Evolutionary conservation across 2,888 invertebrate species (phyloP), one percentile per base, ranked within the genome.

Genomic region (Megalurothrips usitatus): DNA sequence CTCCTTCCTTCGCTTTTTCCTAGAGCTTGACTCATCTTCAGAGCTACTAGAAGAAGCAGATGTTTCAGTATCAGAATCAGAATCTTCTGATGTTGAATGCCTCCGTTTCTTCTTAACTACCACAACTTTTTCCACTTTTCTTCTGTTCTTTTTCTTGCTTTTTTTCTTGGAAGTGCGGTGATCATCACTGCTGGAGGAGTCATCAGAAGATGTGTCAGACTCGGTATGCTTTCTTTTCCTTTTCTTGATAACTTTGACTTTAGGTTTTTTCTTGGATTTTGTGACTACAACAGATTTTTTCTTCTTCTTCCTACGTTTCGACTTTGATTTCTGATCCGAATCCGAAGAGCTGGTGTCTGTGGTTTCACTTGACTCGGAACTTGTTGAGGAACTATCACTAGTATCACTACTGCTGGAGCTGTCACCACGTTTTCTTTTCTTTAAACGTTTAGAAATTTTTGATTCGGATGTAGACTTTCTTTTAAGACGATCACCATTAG

Each of bases 401-500:
- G 80, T 82, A 26, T 79, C 78, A 83, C 82, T 81, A 79, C 82
- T 81, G n/a, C 81, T 83, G 34, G 80, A 52, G 23, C 84, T 83
- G 82, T 82, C 81, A 82, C 82, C 84, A 80, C 80, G 82, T 84
- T 78, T 85, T 84, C 82, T 82, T 84, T 58, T 85, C 84, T 82
- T 82, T 84, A 48, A 78, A 34, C 58, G 49, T 23, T 80, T 79
- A 34, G 80, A 82, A 78, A 81, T 80, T 81, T 85, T 84, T 84
- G 58, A 14, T 58, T 58, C 58, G 11, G 58, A 58, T 58, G 58
- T 58, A 14, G 58, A 17, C 14, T 85, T 87, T 84, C 84, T 86
- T 43, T 85, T 85, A 82, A 85, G 83, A 82, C 84, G 87, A 82
- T 86, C 86, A 81, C 85, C 86, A 81, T 85, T 85, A 82, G 82